Base-by-base conservation (phyloP, 2,113 vertebrate species). In the Tricholaema leucomelas region DNA sequence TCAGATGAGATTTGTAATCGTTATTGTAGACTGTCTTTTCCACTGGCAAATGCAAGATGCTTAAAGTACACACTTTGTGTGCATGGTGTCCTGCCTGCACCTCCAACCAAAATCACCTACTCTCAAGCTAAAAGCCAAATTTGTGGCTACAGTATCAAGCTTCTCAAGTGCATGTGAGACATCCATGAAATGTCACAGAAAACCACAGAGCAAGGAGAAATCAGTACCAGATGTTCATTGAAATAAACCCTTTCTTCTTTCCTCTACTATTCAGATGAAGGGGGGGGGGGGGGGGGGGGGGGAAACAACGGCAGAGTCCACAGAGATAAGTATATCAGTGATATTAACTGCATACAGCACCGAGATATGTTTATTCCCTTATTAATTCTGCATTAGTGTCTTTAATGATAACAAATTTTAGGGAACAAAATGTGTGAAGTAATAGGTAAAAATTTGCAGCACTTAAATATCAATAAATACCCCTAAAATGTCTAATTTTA, bases 401-500 rank as follows among this genome's bases (percentile, higher is more conserved):
- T 70, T 44, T 40, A 8, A 75, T 20, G 5, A 44, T 8, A 30
- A 1, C 44, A 31, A n/a, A 27, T 64, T 73, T 70, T 30, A 82
- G 78, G 64, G 90, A 30, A 63, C 1, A 59, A 81, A 15, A 17
- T 6, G 61, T 10, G 19, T 56, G 67, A 71, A 79, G 5, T 46
- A 61, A n/a, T 42, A 91, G 42, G 50, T 21, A 27, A 65, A 86
- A 89, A 87, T 19, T 40, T 82, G 54, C 54, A 56, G 15, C 87
- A 18, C 52, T 86, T 16, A 66, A 94, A 65, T 58, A 95, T 44
- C n/a, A 87, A 73, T 16, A 94, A 91, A 78, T 54, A 91, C 77
- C 75, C 56, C 54, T 72, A 72, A 93, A 95, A 88, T 8, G 8
- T 27, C 73, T 93, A 63, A 84, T 95, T 94, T 94, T 56, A 91